These are phyloP conservation scores for Takifugu rubripes DNA, from an alignment of 2,797 vertebrate genomes.

Conservation along the genomic window DNA sequence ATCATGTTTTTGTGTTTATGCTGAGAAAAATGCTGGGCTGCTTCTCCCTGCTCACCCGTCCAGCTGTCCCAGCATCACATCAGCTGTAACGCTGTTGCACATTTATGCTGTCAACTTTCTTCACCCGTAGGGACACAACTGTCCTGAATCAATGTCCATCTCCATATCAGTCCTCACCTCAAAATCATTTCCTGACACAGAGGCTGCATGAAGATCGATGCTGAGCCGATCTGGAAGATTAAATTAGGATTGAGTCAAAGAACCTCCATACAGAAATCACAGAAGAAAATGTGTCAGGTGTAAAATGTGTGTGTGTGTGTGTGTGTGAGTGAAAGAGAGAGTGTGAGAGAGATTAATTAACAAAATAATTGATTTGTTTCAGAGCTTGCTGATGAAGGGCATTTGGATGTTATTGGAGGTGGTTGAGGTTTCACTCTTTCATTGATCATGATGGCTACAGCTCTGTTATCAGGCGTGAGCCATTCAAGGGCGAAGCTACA, in stretches of 20 bases:
- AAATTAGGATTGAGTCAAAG: constrained; percentile 63
- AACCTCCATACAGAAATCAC: constrained; percentile 26
- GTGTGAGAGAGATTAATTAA: constrained; percentile 48
- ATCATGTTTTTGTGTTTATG: no score
- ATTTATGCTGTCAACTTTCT: neutral
- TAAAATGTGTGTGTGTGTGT: neutral
- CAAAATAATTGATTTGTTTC: constrained; percentile 46
- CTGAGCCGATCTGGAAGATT: constrained; percentile 55
- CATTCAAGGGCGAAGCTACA: no score
- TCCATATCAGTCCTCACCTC: constrained; percentile 55
- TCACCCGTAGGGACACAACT: constrained; percentile 14
- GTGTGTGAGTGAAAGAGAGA: constrained; percentile 1
- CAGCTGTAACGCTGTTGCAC: no score
- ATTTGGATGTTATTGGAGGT: constrained; percentile 1
- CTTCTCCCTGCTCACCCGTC: no score
- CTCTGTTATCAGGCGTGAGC: neutral
- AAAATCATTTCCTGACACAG: constrained; percentile 42
- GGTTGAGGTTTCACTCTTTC: constrained; percentile 2
- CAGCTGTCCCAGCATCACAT: no score
- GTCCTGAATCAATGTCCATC: constrained; percentile 62
- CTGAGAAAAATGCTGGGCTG: no score
- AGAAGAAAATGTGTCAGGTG: constrained; percentile 13
- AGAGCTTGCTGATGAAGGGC: constrained; percentile 42
- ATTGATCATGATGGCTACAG: constrained; percentile 28
- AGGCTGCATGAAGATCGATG: constrained; percentile 59